phyloP scores from a whole-genome alignment of 2,113 vertebrate genomes.

The Bufo bufo region DNA sequence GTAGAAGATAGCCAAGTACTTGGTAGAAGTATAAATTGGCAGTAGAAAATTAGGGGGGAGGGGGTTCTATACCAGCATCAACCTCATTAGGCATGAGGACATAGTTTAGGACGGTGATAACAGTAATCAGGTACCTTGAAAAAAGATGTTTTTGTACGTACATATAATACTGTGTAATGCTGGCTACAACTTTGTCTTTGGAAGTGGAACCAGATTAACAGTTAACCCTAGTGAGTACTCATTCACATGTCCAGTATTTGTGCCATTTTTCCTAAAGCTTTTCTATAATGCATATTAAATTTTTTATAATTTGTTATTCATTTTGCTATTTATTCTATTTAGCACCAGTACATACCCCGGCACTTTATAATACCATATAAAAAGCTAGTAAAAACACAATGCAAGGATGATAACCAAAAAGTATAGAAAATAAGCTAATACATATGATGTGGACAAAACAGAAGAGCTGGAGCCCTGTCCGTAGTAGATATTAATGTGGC shows the following conservation, averaged over 20 bases:
- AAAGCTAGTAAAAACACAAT: background rate
- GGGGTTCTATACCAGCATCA: too few relatives aligned
- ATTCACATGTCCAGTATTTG: background rate
- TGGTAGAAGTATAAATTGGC: too few relatives aligned
- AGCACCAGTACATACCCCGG: background rate
- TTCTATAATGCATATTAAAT: background rate
- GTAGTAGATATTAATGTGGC: background rate
- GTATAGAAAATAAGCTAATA: background rate
- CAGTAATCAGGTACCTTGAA: background rate
- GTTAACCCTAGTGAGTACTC: constrained; percentile 13
- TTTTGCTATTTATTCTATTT: background rate
- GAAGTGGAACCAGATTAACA: constrained; percentile 59
- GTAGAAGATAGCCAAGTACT: too few relatives aligned
- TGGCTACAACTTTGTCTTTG: constrained; percentile 60
- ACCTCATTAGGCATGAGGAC: too few relatives aligned
- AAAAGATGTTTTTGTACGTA: background rate
- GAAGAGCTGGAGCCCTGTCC: background rate
- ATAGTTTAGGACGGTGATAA: background rate
- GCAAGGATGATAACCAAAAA: background rate
- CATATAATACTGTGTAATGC: background rate
- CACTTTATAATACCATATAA: background rate
- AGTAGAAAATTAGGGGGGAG: too few relatives aligned
- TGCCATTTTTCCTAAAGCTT: background rate
- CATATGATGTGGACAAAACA: background rate
- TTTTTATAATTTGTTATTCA: background rate